phyloP scores from a whole-genome alignment of 2,888 invertebrate species.

The Drosophila anomelani region DNA sequence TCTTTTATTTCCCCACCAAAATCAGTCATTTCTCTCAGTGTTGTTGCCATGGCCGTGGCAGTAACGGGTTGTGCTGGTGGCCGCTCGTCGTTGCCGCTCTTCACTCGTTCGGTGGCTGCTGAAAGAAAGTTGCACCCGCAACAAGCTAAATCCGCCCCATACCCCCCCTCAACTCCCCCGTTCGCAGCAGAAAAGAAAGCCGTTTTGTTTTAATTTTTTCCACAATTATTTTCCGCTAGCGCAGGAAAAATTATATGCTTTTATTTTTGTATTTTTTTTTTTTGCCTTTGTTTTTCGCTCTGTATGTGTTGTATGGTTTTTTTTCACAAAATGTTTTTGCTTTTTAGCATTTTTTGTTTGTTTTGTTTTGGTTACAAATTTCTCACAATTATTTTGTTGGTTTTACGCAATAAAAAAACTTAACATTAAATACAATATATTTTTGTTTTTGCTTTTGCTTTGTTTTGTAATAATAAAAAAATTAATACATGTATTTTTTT shows the following conservation, averaged over 20 bases:
- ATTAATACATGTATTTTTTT: conserved; percentile 75
- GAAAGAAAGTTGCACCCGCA: conserved; percentile 70
- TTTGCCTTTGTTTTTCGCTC: conserved; percentile 42
- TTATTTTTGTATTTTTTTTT: conserved; percentile 63
- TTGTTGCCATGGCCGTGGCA: conserved; percentile 38
- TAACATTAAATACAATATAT: conserved; percentile 80
- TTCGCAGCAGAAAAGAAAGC: conserved; percentile 65
- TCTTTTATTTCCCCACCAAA: not conserved
- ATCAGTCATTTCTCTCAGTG: conserved; percentile 13
- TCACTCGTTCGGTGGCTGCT: conserved; percentile 57
- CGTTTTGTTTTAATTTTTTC: conserved; percentile 77
- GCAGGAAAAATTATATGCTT: conserved; percentile 78
- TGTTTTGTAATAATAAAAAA: conserved; percentile 65
- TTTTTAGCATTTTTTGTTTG: conserved; percentile 20
- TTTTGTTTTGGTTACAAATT: conserved; percentile 77
- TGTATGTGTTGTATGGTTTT: conserved; percentile 49
- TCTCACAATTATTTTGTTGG: conserved; percentile 69
- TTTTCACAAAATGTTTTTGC: conserved; percentile 52
- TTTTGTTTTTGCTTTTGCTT: conserved; percentile 53
- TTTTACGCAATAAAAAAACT: conserved; percentile 77
- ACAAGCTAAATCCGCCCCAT: conserved; percentile 52
- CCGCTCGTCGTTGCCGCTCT: conserved; percentile 64
- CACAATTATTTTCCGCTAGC: conserved; percentile 80
- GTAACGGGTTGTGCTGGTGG: conserved; percentile 31
- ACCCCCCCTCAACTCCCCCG: not conserved